phyloP scores from a whole-genome alignment of 2,113 vertebrate genomes.

The Pteropus alecto region DNA sequence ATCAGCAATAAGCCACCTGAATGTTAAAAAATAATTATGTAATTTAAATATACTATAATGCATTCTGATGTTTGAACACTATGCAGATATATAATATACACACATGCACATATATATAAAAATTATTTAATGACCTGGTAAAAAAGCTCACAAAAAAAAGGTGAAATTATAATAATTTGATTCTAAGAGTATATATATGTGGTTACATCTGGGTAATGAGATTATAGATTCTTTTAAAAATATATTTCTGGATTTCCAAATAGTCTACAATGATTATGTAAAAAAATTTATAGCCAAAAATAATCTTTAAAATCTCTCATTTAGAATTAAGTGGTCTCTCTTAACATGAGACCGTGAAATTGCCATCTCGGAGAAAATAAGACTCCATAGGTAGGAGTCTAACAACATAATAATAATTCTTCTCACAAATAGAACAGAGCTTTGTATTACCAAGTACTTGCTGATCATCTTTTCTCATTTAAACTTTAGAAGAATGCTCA shows the following conservation, averaged over 20 bases:
- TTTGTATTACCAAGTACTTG: background rate
- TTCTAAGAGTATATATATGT: background rate
- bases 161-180: background rate
- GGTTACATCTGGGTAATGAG: background rate
- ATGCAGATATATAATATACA: background rate
- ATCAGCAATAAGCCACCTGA: background rate
- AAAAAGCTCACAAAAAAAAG: background rate
- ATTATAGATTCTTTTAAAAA: background rate
- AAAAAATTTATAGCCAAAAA: background rate
- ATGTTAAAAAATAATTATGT: background rate
- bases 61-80: background rate
- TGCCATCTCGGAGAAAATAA: background rate
- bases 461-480: background rate
- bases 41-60: background rate
- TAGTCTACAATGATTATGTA: background rate
- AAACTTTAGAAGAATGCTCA: background rate
- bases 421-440: background rate
- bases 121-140: background rate
- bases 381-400: background rate
- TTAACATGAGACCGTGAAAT: background rate
- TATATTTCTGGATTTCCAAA: background rate
- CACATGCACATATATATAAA: background rate
- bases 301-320: background rate
- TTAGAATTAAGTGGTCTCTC: background rate
- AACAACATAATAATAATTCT: background rate